A percentile compares a stretch with the other conserved stretches of the same genome.
phyloP scores from a whole-genome alignment of 2,888 invertebrate genomes.

The Chromoteleia sp. region DNA sequence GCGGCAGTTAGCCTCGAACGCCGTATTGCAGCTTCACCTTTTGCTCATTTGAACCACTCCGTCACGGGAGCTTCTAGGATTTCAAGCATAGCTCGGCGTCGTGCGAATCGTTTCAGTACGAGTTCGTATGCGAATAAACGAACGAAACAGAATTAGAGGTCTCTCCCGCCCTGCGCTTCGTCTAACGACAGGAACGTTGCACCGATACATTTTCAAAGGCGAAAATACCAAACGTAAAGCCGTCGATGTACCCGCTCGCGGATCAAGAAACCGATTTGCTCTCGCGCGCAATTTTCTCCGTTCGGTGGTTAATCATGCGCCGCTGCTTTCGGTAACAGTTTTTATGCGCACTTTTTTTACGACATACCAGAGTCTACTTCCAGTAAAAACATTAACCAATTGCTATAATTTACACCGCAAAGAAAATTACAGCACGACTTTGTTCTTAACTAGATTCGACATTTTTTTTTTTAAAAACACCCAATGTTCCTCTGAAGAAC shows the following conservation, averaged over 20 bases:
- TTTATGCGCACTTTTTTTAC: too few species aligned
- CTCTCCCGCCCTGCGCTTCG: conserved; percentile 37
- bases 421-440: neutral
- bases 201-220: conserved; percentile 74
- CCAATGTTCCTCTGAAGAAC: too few species aligned
- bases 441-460: too few species aligned
- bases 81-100: conserved; percentile 73
- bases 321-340: too few species aligned
- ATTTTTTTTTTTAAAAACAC: too few species aligned
- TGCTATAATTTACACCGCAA: neutral
- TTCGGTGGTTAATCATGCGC: conserved; percentile 8
- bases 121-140: conserved; percentile 55
- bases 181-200: conserved; percentile 66
- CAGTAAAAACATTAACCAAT: too few species aligned
- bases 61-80: conserved; percentile 77
- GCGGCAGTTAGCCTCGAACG: conserved; percentile 57
- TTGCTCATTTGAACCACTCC: conserved; percentile 77
- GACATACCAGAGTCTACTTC: too few species aligned
- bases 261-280: conserved; percentile 33
- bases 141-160: conserved; percentile 73
- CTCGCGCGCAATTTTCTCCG: neutral
- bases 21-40: conserved; percentile 72
- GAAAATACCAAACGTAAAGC: conserved; percentile 21
- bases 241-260: neutral
- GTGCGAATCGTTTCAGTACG: conserved; percentile 56